Evolutionary conservation across 2,797 vertebrate species (phyloP).

Genomic region (Falco naumanni): DNA sequence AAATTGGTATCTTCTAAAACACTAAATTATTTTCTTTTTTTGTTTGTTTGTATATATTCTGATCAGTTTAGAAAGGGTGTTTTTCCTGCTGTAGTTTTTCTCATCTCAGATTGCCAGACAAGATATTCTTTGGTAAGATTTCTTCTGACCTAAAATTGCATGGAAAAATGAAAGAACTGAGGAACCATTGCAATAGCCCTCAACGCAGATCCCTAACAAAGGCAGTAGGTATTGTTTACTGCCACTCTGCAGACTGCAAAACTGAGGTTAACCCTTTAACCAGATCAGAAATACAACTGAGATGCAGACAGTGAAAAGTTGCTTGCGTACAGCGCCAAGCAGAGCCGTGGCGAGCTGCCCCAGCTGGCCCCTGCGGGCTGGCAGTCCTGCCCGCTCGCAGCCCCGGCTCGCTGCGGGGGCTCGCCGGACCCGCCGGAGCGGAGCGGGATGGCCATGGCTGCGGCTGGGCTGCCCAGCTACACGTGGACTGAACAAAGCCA

Average conservation of each 20-base stretch:
- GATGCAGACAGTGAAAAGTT: not conserved
- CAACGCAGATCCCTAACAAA: not conserved
- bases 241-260: not conserved
- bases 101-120: not conserved
- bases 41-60: no score
- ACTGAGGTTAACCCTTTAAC: not conserved
- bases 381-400: no score
- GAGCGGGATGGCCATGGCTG: not conserved
- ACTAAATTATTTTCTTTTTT: not conserved
- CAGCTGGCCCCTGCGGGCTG: not conserved
- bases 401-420: fast-evolving
- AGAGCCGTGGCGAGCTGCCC: fast-evolving
- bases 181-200: not conserved
- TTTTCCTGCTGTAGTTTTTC: not conserved
- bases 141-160: not conserved
- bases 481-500: not conserved
- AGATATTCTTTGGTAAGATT: not conserved
- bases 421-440: not conserved
- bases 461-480: not conserved
- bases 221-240: not conserved
- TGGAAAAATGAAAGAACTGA: not conserved
- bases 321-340: fast-evolving
- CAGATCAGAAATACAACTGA: not conserved
- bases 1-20: not conserved
- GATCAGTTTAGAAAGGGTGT: not conserved